Evolutionary conservation across 1,140 invertebrate genomes (phyloP), one percentile per base, ranked within the genome.

Genomic region (Sesamia nonagrioides): DNA sequence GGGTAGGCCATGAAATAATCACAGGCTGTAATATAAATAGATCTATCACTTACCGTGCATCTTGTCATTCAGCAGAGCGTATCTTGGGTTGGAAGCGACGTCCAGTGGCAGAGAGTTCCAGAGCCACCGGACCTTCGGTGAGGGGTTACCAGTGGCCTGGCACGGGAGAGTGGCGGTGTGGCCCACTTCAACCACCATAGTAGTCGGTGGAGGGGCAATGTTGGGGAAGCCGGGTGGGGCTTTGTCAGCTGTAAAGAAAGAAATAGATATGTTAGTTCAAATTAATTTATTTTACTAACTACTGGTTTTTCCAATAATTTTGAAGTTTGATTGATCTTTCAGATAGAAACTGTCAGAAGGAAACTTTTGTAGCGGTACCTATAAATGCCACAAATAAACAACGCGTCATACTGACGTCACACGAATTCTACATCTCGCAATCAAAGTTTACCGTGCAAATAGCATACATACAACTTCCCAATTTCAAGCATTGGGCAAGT

Each of bases 161-260:
- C 99, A 99, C 17, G 97, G 96, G 77, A 99, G 96, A 6, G 98
- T 96, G 0, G 98, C 97, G 27, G 97, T 98, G 92, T 98, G 98
- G n/a, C 98, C 98, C 84, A 98, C 98, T 95, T 99, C 99, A 40
- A 99, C 98, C 60, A 99, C 98, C 95, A 98, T 96, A 17, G 97
- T 97, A 40, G 96, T 96, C 0, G 98, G 98, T 94, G 95, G 93
- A 0, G 91, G 97, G 18, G 97, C 97, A 87, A 99, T 99, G 86
- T 96, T 96, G 27, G 99, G 99, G 95, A 99, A 99, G 37, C 99
- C 99, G 74, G 95, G 94, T 7, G 99, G 99, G 50, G 98, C 95
- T 92, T 98, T 97, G 85, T 98, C 97, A 81, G 96, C 98, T 98
- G 96, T 33, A 96, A 97, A 85, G 71, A 69, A 84, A 81, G 42